Percentiles rank a stretch among this genome's conserved stretches.
Conservation (phyloP, 2,888 invertebrate species). For the Marronus borbonicus region DNA sequence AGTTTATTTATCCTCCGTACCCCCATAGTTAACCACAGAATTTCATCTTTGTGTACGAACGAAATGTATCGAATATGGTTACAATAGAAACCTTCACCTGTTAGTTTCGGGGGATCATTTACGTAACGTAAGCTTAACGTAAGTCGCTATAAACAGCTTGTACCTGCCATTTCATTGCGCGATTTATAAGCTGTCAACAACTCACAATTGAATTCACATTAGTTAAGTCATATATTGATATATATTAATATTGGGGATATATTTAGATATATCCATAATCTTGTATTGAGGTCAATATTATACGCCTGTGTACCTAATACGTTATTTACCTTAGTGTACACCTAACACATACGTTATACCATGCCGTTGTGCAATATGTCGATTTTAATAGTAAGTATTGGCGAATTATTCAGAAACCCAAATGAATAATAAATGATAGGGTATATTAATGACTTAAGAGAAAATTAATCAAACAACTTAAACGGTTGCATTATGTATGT, state of each 20-base stretch:
- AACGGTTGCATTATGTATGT: slow-evolving; percentile 4
- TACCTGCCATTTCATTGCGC: neutral
- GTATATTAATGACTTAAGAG: slow-evolving; percentile 6
- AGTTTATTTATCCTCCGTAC: too few species aligned
- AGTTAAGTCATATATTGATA: slow-evolving; percentile 28
- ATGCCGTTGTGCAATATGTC: slow-evolving; percentile 6
- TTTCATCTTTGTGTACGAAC: too few species aligned
- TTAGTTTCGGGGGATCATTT: neutral
- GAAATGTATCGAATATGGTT: too few species aligned
- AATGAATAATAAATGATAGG: neutral
- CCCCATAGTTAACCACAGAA: too few species aligned
- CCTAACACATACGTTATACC: neutral
- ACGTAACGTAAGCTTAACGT: neutral
- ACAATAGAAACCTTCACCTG: too few species aligned
- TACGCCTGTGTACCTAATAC: slow-evolving; percentile 21
- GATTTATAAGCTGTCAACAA: slow-evolving; percentile 30
- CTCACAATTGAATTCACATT: slow-evolving; percentile 33
- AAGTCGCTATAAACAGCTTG: neutral
- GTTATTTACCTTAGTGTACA: slow-evolving; percentile 24
- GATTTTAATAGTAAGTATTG: slow-evolving; percentile 15
- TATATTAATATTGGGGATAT: slow-evolving; percentile 7
- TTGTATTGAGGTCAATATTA: slow-evolving; percentile 29
- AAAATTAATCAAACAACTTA: slow-evolving; percentile 12
- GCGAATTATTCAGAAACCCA: slow-evolving; percentile 24
- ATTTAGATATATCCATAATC: neutral